A percentile compares a stretch with the other conserved stretches of the same genome.
phyloP scores from a whole-genome alignment of 2,797 vertebrate genomes.

The Delichon dasypus region DNA sequence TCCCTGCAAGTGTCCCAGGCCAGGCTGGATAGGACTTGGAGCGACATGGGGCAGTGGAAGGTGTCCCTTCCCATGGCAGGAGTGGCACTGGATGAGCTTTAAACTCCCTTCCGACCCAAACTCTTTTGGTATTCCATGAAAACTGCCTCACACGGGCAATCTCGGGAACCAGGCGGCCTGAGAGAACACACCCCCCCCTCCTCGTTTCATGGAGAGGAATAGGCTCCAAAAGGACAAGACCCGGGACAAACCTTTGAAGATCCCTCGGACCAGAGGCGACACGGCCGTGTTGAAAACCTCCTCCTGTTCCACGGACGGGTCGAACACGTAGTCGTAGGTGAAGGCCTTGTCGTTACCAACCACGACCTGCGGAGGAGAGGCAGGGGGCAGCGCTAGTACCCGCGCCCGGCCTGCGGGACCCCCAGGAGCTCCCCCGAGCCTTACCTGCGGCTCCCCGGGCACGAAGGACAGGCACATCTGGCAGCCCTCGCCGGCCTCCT shows the following conservation, averaged over 20 bases:
- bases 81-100: neutral
- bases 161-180: too few relatives aligned
- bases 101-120: neutral
- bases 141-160: neutral
- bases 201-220: fast-evolving
- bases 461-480: constrained; percentile 89
- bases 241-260: constrained; percentile 84
- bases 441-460: constrained; percentile 88
- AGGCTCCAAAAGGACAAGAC: fast-evolving
- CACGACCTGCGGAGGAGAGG: constrained; percentile 79
- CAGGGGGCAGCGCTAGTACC: neutral
- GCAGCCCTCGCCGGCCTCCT: constrained; percentile 91
- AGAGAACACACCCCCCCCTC: too few relatives aligned
- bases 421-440: neutral
- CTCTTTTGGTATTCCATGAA: fast-evolving
- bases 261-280: constrained; percentile 83
- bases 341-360: constrained; percentile 91
- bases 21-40: fast-evolving
- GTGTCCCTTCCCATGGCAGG: neutral
- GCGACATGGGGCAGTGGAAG: fast-evolving
- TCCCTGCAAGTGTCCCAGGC: neutral
- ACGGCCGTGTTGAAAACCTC: constrained; percentile 88
- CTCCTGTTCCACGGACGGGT: constrained; percentile 90
- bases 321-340: constrained; percentile 94
- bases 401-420: fast-evolving